Evolutionary conservation across 2,797 vertebrate species (phyloP), one percentile per base, ranked within the genome.

Genomic region (Catostomus latipinnis): DNA sequence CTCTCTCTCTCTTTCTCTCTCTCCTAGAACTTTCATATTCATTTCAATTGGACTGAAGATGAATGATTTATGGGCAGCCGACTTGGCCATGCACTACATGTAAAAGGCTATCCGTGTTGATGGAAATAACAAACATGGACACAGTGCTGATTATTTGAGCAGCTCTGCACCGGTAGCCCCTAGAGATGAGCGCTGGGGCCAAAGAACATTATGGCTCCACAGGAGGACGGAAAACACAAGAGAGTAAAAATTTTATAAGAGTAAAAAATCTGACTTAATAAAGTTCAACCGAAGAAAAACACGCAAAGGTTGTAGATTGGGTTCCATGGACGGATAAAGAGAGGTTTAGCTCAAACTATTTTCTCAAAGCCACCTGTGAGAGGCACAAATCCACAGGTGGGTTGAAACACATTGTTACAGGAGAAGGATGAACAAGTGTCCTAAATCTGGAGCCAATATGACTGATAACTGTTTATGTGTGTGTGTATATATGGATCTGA

Each of bases 141-240:
- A 67, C 86, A 46, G 66, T 60, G 68, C 13, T 45, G 81, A 76
- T 83, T 83, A 79, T 86, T 86, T 78, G 71, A 84, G 84, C 83
- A 78, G 81, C 48, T 84, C 70, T 71, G 34, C 80, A 58, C 7
- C 54, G 52, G 58, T 63, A 74, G 83, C 75, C 80, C 57, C 63
- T 48, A 11, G 66, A 69, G 65, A 69, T 56, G 8, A 58, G 45
- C 54, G 12, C 6, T 1, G 13, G 46, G 10, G 50, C 4, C 50
- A 56, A 18, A 48, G 50, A 79, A 56, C 8, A 48, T 14, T 53
- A 12, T 43, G 1, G 61, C 60, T 16, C 13, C 4, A 18, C 67
- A 71, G 6, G 18, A 43, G 22, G 56, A 69, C 43, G 13, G 34
- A 65, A 63, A 78, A 16, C 18, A 71, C 22, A 48, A 14, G 50